Evolutionary conservation across 2,888 invertebrate genomes (phyloP).

Genomic region (Carterocephalus palaemon): DNA sequence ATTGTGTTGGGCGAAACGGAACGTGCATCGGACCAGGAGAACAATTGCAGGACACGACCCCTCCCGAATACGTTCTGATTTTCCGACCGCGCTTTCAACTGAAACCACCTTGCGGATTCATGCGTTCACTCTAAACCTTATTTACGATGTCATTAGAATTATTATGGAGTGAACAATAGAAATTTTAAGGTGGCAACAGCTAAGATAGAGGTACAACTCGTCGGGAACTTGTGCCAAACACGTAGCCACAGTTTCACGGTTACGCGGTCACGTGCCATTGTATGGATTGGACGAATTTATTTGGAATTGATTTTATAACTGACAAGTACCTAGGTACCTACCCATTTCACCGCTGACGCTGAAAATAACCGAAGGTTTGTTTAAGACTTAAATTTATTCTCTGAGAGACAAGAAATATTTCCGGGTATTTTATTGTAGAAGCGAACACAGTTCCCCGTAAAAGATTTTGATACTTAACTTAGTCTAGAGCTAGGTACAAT

Average conservation of each 20-base stretch:
- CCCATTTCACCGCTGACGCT: no score
- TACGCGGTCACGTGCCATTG: conserved; percentile 54
- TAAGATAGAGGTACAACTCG: conserved; percentile 21
- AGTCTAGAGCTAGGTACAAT: no score
- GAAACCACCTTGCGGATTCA: conserved; percentile 1
- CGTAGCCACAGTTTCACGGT: conserved; percentile 48
- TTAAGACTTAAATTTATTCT: no score
- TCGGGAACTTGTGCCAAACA: conserved; percentile 45
- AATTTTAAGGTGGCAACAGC: neutral
- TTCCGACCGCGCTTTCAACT: conserved; percentile 6
- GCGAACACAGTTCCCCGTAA: no score
- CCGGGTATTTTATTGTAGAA: no score
- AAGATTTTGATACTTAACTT: no score
- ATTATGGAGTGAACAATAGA: neutral
- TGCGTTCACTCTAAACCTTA: neutral
- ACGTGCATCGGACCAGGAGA: conserved; percentile 15
- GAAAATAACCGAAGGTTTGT: no score
- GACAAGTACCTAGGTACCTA: neutral
- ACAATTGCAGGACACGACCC: conserved; percentile 18
- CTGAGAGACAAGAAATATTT: no score
- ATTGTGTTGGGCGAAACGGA: conserved; percentile 16
- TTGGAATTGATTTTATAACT: conserved; percentile 28
- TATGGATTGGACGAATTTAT: conserved; percentile 49
- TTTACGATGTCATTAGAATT: neutral
- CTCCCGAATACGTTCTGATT: conserved; percentile 12